Evolutionary conservation across 2,113 vertebrate species (phyloP).

Genomic region (Acinonyx jubatus): DNA sequence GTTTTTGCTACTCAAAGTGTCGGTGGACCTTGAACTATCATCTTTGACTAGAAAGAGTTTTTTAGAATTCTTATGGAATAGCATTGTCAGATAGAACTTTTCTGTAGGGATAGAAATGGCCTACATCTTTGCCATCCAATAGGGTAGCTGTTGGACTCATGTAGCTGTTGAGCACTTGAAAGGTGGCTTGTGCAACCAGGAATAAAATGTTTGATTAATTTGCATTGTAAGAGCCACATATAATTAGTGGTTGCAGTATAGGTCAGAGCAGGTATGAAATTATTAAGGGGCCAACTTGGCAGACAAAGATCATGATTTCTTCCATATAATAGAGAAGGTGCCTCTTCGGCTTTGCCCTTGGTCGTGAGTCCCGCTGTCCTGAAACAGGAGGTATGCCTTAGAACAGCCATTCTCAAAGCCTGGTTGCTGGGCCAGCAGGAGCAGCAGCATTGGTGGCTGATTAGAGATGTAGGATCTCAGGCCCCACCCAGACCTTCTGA

Average conservation of each 20-base stretch:
- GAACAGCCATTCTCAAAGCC: neutral
- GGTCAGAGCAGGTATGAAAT: neutral
- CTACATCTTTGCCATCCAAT: neutral
- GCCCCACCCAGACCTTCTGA: neutral
- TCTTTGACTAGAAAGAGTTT: neutral
- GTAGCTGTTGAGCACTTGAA: neutral
- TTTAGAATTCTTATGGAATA: neutral
- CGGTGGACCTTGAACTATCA: neutral
- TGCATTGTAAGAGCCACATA: neutral
- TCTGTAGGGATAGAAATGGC: neutral
- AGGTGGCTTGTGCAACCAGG: neutral
- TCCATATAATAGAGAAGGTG: neutral
- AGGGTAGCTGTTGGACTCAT: rapidly evolving
- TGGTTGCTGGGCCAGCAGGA: neutral
- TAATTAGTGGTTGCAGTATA: neutral
- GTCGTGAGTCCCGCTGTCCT: neutral
- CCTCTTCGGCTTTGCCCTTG: neutral
- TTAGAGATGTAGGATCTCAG: neutral
- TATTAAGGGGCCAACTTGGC: neutral
- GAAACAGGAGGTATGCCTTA: too few relatives aligned
- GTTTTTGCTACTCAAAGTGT: neutral
- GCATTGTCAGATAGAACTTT: neutral
- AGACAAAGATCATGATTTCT: neutral
- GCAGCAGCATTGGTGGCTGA: too few relatives aligned
- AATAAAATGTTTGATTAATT: neutral